Percentiles rank a stretch among this genome's conserved stretches.
Evolutionary conservation across 2,888 invertebrate species (phyloP).

Genomic region (Lithosia quadra): DNA sequence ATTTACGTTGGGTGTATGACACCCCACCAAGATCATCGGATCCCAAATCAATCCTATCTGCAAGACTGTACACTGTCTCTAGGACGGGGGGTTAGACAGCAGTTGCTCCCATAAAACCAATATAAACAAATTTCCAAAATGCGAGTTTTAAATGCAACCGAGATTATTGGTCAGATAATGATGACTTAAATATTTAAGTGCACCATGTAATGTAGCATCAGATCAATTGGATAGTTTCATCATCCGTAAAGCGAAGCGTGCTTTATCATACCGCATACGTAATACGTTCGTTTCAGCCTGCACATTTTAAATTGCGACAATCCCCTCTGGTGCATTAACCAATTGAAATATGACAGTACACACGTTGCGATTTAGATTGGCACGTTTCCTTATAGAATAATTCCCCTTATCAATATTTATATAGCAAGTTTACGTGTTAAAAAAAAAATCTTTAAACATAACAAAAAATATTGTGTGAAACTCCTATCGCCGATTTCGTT

Average conservation of each 20-base stretch:
- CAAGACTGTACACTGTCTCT: neutral
- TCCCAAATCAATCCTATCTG: neutral
- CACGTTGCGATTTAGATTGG: neutral
- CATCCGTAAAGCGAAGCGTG: neutral
- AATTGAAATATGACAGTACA: neutral
- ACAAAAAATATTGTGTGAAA: neutral
- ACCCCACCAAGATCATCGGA: neutral
- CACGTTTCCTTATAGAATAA: neutral
- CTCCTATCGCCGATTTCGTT: neutral
- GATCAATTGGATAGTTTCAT: neutral
- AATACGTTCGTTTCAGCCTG: neutral
- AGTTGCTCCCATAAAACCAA: no score
- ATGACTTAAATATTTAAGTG: no score
- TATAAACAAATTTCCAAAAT: no score
- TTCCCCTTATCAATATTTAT: neutral
- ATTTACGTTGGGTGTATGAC: neutral
- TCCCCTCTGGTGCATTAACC: neutral
- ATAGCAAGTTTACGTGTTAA: neutral
- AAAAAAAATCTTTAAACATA: neutral
- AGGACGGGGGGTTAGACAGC: neutral
- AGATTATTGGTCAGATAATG: no score
- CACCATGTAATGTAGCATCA: no score
- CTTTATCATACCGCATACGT: neutral
- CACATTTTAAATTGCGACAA: conserved; percentile 4
- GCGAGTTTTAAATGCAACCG: no score